phyloP scores from a whole-genome alignment of 2,888 invertebrate species.

The Leucoma salicis region DNA sequence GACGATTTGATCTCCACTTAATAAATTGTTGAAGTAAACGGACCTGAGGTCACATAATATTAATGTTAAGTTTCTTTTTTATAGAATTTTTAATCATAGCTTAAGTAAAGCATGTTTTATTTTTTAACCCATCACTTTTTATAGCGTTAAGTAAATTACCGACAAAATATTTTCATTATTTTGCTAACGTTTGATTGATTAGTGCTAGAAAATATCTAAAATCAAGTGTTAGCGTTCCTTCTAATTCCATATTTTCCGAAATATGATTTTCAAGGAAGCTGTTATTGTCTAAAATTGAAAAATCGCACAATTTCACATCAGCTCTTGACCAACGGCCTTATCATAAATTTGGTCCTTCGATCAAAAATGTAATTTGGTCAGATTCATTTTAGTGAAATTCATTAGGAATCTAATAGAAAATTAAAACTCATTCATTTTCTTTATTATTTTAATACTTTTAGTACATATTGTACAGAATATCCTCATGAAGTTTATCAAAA shows the following conservation, averaged over 20 bases:
- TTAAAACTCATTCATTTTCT: no score
- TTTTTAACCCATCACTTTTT: conserved; percentile 56
- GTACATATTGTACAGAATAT: background rate
- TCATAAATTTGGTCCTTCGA: no score
- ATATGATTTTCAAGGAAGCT: conserved; percentile 65
- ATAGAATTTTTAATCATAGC: conserved; percentile 48
- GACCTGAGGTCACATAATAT: conserved; percentile 45
- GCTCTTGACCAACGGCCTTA: background rate
- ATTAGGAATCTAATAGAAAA: background rate
- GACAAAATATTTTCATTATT: conserved; percentile 48
- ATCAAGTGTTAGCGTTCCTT: conserved; percentile 45
- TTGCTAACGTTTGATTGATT: conserved; percentile 67
- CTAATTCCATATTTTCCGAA: conserved; percentile 64
- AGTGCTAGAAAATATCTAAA: conserved; percentile 26
- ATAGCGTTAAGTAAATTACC: conserved; percentile 46
- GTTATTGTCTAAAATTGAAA: conserved; percentile 30
- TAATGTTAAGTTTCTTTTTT: conserved; percentile 43
- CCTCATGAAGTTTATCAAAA: conserved; percentile 2
- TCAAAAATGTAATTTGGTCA: no score
- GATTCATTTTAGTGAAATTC: background rate
- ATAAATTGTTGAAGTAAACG: conserved; percentile 77
- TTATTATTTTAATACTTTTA: no score
- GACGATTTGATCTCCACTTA: conserved; percentile 68
- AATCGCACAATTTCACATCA: conserved; percentile 16
- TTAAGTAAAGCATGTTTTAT: conserved; percentile 73